phyloP scores from a whole-genome alignment of 2,888 invertebrate species.

The Hymenopus coronatus region DNA sequence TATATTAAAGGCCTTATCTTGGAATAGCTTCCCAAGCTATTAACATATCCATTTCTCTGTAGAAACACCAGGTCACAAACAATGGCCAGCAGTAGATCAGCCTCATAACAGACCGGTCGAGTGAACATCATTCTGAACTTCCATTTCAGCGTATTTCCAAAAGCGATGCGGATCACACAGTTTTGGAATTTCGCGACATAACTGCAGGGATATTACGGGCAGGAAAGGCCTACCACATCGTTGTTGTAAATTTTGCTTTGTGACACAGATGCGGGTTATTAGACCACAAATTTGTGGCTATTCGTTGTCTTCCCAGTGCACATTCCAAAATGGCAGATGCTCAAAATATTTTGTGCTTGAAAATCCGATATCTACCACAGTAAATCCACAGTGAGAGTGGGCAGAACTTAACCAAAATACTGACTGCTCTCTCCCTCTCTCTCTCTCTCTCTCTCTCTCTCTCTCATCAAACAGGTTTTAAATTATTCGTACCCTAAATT shows the following conservation, averaged over 20 bases:
- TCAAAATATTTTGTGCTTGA: neutral
- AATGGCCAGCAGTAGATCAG: no score
- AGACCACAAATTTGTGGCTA: neutral
- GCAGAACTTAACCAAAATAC: neutral
- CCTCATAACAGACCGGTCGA: neutral
- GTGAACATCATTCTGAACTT: neutral
- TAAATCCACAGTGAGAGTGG: neutral
- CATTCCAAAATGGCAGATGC: neutral
- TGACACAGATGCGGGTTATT: neutral
- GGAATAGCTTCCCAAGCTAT: no score
- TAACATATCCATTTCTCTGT: no score
- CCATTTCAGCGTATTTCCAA: neutral
- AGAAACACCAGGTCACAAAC: no score
- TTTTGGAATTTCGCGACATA: neutral
- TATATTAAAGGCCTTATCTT: no score
- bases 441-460: no score
- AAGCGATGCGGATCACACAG: neutral
- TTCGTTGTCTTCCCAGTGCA: neutral
- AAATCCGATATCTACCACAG: neutral
- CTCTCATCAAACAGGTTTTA: neutral
- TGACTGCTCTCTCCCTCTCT: neutral
- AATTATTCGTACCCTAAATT: neutral
- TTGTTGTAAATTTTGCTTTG: neutral
- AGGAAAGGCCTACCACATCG: neutral
- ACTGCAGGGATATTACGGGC: neutral